phyloP scores from a whole-genome alignment of 2,113 vertebrate species.

The Synodontis membranacea region DNA sequence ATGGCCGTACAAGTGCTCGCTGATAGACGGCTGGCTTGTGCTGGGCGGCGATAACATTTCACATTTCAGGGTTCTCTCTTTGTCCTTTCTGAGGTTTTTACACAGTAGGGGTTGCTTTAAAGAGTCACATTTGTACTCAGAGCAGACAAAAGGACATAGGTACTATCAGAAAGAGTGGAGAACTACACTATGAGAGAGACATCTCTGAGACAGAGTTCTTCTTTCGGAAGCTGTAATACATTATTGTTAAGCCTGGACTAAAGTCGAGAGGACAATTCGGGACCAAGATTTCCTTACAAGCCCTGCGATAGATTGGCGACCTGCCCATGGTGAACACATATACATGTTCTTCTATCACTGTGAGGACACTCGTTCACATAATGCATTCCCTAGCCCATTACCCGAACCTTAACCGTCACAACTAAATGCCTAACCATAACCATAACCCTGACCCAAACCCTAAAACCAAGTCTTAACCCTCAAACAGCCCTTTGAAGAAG shows the following conservation, averaged over 20 bases:
- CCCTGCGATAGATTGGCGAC: no score
- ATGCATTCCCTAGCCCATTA: no score
- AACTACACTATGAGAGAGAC: not conserved
- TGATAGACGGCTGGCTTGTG: slow-evolving; percentile 14
- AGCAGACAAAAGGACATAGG: not conserved
- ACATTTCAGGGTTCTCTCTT: slow-evolving; percentile 5
- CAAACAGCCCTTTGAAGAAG: no score
- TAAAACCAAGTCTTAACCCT: no score
- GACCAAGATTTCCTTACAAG: not conserved
- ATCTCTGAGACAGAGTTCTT: not conserved
- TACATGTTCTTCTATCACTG: no score
- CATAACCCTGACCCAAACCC: no score
- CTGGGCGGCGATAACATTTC: not conserved
- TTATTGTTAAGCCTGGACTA: not conserved
- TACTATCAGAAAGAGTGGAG: not conserved
- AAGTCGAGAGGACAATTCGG: not conserved
- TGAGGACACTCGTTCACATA: no score
- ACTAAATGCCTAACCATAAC: no score
- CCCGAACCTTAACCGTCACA: no score
- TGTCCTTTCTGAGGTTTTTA: not conserved
- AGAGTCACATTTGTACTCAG: not conserved
- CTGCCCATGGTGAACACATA: no score
- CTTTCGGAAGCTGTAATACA: not conserved
- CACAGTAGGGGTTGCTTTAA: not conserved
- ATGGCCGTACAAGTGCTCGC: not conserved